Evolutionary conservation across 2,113 vertebrate genomes (phyloP).

Genomic region (Pachypanchax playfairii): DNA sequence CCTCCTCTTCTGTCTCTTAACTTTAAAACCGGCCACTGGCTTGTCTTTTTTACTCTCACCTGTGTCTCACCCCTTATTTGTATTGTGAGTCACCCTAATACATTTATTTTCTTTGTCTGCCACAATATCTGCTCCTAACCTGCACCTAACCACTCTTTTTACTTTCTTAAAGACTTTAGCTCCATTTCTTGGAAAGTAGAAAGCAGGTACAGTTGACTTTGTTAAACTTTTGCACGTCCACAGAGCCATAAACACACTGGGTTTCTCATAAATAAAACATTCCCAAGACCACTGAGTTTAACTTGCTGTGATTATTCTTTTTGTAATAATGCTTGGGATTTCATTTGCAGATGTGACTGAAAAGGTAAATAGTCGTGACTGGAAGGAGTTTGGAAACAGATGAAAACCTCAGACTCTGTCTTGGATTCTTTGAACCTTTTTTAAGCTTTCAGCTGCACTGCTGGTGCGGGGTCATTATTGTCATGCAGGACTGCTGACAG

Average conservation of each 20-base stretch:
- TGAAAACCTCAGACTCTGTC: too few relatives aligned
- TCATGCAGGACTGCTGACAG: too few relatives aligned
- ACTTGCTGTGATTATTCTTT: background rate
- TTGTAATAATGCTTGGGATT: slow-evolving; percentile 2
- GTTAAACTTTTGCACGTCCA: too few relatives aligned
- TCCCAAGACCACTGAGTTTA: background rate
- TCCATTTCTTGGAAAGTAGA: slow-evolving; percentile 1
- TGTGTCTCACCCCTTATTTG: slow-evolving; percentile 7
- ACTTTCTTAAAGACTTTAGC: too few relatives aligned
- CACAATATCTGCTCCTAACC: background rate
- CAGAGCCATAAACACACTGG: too few relatives aligned
- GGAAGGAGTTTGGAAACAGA: too few relatives aligned
- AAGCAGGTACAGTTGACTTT: background rate
- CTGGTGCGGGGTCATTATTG: too few relatives aligned
- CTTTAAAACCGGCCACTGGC: too few relatives aligned
- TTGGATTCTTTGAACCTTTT: too few relatives aligned
- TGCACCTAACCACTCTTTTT: too few relatives aligned
- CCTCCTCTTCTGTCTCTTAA: background rate
- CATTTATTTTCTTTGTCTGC: slow-evolving; percentile 13
- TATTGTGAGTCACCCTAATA: slow-evolving; percentile 2
- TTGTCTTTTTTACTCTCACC: background rate
- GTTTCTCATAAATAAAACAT: slow-evolving; percentile 20
- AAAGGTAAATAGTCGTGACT: background rate
- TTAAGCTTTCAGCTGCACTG: too few relatives aligned
- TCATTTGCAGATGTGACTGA: slow-evolving; percentile 3